Evolutionary conservation across 2,113 vertebrate species (phyloP).

Genomic region (Anarhynchus alexandrinus): DNA sequence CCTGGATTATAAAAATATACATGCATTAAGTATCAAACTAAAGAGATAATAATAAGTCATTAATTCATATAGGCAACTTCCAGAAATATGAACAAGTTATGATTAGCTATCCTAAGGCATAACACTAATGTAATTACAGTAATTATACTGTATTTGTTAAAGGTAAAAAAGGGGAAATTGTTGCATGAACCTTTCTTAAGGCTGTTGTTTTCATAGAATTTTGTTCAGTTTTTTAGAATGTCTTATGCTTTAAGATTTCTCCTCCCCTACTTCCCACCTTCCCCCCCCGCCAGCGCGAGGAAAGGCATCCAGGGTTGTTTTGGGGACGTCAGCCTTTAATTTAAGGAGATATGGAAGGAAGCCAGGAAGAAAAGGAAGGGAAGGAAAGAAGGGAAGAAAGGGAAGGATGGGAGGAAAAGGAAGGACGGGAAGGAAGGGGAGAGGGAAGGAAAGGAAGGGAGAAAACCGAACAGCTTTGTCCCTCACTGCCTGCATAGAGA

Average conservation of each 20-base stretch:
- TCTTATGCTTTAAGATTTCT: not conserved
- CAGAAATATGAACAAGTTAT: constrained; percentile 56
- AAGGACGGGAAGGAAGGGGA: not conserved
- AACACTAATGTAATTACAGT: constrained; percentile 56
- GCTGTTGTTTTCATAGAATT: constrained; percentile 24
- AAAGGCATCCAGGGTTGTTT: not conserved
- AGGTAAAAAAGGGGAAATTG: constrained; percentile 2
- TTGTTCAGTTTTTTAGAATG: not conserved
- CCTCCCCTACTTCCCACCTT: not conserved
- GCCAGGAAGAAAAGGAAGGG: not conserved
- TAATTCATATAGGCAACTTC: constrained; percentile 56
- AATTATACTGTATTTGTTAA: constrained; percentile 56
- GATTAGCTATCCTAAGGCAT: constrained; percentile 54
- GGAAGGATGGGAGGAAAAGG: not conserved
- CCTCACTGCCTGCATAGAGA: not conserved
- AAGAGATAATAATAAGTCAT: constrained; percentile 64
- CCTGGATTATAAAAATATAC: constrained; percentile 64
- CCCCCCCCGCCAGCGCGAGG: not conserved
- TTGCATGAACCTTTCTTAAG: constrained; percentile 12
- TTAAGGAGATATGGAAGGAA: not conserved
- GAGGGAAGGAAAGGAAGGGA: not conserved
- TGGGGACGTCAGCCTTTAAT: not conserved
- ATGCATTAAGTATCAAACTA: constrained; percentile 53
- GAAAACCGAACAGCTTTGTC: not conserved
- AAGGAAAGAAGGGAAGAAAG: not conserved